phyloP scores from a whole-genome alignment of 2,888 invertebrate species.

The Cataglyphis rosenhaueri region DNA sequence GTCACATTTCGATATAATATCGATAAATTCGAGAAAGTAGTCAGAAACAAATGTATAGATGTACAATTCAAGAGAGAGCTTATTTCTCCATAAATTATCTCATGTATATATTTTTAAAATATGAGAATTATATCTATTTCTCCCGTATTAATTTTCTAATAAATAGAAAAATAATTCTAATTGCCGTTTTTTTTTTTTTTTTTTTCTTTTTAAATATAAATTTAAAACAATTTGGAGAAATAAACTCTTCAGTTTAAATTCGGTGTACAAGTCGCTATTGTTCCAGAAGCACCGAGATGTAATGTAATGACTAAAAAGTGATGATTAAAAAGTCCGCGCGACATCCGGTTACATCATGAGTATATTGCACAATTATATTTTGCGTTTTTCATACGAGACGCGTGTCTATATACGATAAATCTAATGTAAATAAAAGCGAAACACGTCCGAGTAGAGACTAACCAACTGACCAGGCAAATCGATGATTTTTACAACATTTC shows the following conservation, averaged over 20 bases:
- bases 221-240: background rate
- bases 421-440: conserved; percentile 36
- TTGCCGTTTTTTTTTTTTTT: background rate
- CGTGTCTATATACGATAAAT: conserved; percentile 21
- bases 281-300: background rate
- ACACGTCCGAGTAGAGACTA: conserved; percentile 33
- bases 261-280: background rate
- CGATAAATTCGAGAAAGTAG: conserved; percentile 1
- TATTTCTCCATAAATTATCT: conserved; percentile 9
- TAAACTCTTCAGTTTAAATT: conserved; percentile 1
- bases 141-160: background rate
- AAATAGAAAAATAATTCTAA: too few species aligned
- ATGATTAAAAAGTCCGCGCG: background rate
- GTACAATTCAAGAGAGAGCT: background rate
- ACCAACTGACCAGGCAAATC: conserved; percentile 13
- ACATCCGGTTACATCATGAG: background rate
- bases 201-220: background rate
- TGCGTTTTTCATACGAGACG: conserved; percentile 9
- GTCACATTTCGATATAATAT: background rate
- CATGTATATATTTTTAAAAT: background rate
- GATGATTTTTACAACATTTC: background rate
- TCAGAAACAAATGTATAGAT: background rate
- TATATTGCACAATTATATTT: conserved; percentile 29
- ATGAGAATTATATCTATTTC: background rate
- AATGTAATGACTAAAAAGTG: background rate